phyloP scores from a whole-genome alignment of 2,797 vertebrate genomes.

The Mus spretus region DNA sequence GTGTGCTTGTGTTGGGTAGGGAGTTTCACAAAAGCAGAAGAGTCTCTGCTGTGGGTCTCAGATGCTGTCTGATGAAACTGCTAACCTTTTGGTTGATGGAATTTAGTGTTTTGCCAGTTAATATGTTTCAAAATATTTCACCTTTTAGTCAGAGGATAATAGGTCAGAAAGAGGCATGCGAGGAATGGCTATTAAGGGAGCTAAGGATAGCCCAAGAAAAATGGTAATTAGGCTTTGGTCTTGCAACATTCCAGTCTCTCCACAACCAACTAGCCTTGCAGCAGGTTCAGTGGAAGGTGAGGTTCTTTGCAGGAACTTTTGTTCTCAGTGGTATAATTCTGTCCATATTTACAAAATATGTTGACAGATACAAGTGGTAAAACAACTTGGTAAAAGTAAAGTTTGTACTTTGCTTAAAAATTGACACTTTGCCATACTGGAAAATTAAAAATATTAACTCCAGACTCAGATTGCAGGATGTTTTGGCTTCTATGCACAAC shows the following conservation, averaged over 20 bases:
- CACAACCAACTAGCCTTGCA: background rate
- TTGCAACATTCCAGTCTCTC: background rate
- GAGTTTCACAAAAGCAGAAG: background rate
- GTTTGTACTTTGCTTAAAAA: slow-evolving; percentile 65
- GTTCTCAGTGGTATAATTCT: background rate
- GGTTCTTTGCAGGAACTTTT: background rate
- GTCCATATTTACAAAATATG: background rate
- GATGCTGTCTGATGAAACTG: background rate
- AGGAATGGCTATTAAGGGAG: background rate
- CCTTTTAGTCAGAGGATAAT: background rate
- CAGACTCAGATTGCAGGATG: slow-evolving; percentile 45
- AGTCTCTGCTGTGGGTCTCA: background rate
- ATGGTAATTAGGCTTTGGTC: background rate
- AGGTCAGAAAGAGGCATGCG: background rate
- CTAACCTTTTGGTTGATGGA: background rate
- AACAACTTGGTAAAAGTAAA: slow-evolving; percentile 68
- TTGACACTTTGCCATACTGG: slow-evolving; percentile 54
- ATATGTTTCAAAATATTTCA: background rate
- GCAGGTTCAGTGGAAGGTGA: background rate
- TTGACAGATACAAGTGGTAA: slow-evolving; percentile 29
- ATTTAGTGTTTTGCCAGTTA: background rate
- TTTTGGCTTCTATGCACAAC: slow-evolving; percentile 65
- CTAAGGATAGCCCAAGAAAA: background rate
- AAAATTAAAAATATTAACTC: slow-evolving; percentile 51
- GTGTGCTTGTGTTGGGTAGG: background rate